These are phyloP conservation scores for Cyprinodon variegatus DNA, from an alignment of 2,113 vertebrate species.

Conservation along the genomic window DNA sequence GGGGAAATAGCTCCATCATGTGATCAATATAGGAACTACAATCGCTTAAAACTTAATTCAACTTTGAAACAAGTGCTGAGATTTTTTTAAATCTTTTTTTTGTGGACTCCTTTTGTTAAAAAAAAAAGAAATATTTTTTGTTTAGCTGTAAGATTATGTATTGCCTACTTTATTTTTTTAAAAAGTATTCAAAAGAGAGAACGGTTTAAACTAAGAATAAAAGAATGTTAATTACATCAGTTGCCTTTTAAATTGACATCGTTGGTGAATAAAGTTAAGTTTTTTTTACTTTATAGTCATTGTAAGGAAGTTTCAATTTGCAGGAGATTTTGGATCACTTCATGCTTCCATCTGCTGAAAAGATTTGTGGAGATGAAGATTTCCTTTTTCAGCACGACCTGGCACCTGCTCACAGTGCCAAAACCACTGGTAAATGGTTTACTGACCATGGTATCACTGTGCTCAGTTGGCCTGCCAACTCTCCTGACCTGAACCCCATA, in stretches of 20 bases:
- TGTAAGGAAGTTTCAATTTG: not conserved
- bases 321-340: not conserved
- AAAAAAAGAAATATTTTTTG: not conserved
- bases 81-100: not conserved
- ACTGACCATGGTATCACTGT: too few relatives aligned
- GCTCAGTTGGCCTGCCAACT: too few relatives aligned
- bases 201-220: not conserved
- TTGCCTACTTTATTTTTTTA: not conserved
- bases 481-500: too few relatives aligned
- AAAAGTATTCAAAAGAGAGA: not conserved
- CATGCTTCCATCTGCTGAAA: slow-evolving; percentile 21
- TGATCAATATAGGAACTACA: not conserved
- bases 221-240: too few relatives aligned
- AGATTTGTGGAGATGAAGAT: slow-evolving; percentile 16
- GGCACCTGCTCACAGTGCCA: too few relatives aligned
- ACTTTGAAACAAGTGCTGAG: not conserved
- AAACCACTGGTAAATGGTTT: too few relatives aligned
- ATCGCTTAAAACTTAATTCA: accelerated
- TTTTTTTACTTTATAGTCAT: not conserved
- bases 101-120: too few relatives aligned
- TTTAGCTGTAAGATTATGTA: not conserved
- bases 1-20: not conserved
- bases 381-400: too few relatives aligned
- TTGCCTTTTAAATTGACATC: not conserved
- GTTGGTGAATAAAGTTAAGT: too few relatives aligned